Evolutionary conservation across 2,888 invertebrate genomes (phyloP), one percentile per base, ranked within the genome.

Genomic region (Chymomyza fuscimana): DNA sequence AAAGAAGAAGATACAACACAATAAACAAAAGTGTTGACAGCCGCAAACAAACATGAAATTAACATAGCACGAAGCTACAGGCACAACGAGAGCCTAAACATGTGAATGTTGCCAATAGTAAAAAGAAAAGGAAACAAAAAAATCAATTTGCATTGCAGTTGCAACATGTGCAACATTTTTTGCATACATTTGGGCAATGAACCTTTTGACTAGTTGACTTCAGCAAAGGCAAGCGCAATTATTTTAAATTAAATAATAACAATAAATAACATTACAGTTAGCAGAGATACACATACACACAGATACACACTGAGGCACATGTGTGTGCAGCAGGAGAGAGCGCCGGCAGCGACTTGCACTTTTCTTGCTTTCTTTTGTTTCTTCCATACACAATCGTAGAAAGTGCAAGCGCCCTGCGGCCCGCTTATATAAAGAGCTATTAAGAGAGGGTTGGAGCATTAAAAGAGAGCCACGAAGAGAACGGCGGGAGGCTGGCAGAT

Each of bases 231-330:
- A 32, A 32, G 62, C 40, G 51, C 51, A 77, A 76, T 58, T 63
- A 51, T 63, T 63, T 72, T 72, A 81, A 86, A 87, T 86, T 82
- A 82, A 84, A 82, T 87, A 87, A 87, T 84, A 83, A 86, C 83
- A 83, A 86, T 83, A 84, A 87, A 87, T 82, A 83, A 82, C 73
- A 62, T 72, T 69, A 51, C 46, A 46, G 40, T 15, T 72, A 68
- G 46, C 29, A 46, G 40, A 6, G 10, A 1, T 5, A 54, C 5
- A 66, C 59, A 29, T 29, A 16, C 19, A 59, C 59, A 59, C 10
- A 59, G 5, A 59, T 15, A 10, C 10, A 36, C 9, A 36, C 10
- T 25, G 25, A 25, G 25, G 4, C 1, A n/a, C 29, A 52, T 51
- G 51, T 9, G 51, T 51, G 51, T 54, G 54, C 22, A 9, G 15